A percentile compares a stretch with the other conserved stretches of the same genome.
phyloP scores from a whole-genome alignment of 2,113 vertebrate genomes.

The Datnioides undecimradiatus region DNA sequence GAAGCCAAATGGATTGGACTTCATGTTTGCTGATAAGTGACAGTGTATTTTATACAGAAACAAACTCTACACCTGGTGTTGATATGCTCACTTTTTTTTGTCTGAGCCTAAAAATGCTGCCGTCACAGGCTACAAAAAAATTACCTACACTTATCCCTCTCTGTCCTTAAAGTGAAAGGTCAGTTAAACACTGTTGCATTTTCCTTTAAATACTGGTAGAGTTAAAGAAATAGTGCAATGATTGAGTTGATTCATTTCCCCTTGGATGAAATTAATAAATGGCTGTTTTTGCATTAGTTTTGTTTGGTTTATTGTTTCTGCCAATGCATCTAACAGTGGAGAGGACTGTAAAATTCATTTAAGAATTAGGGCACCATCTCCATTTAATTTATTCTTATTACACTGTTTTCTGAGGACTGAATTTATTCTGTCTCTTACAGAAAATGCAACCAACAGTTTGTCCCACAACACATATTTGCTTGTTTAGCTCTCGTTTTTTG shows the following conservation, averaged over 20 bases:
- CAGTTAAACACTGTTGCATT: conserved; percentile 55
- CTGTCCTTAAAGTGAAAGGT: conserved; percentile 45
- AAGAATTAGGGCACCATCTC: not conserved
- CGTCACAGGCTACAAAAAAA: conserved; percentile 34
- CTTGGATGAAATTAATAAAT: conserved; percentile 68
- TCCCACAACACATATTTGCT: not conserved
- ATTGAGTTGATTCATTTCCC: conserved; percentile 52
- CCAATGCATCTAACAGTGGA: not conserved
- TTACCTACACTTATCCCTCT: conserved; percentile 27
- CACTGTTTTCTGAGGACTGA: not conserved
- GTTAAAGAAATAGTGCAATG: conserved; percentile 49
- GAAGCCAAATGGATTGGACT: conserved; percentile 32
- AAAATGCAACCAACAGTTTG: not conserved
- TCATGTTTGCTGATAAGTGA: conserved; percentile 32
- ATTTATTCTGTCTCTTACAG: not conserved
- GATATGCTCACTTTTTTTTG: conserved; percentile 41
- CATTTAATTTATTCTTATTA: not conserved
- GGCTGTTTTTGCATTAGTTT: conserved; percentile 64
- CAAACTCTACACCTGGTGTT: conserved; percentile 39
- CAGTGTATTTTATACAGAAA: conserved; percentile 40
- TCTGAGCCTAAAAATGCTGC: conserved; percentile 48
- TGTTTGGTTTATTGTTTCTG: conserved; percentile 15
- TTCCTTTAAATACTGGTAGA: conserved; percentile 49
- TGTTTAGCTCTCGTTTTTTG: not conserved
- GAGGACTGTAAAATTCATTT: not conserved